Evolutionary conservation across 2,888 invertebrate genomes (phyloP).

Genomic region (Drosophila diplacantha): DNA sequence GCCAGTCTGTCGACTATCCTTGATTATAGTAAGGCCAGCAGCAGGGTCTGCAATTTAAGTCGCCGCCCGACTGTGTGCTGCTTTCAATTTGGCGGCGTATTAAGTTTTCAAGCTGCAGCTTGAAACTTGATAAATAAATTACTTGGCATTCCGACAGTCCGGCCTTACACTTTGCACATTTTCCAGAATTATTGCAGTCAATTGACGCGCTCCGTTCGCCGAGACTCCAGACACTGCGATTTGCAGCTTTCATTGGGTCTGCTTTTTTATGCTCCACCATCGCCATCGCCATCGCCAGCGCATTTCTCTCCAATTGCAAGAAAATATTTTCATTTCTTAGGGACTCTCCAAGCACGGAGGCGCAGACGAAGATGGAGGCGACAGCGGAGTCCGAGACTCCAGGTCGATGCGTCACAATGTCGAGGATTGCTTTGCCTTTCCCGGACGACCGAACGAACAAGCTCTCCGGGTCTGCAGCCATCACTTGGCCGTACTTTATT

Average conservation of each 20-base stretch:
- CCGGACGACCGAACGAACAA: conserved; percentile 2
- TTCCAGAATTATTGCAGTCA: conserved; percentile 71
- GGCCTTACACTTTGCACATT: conserved; percentile 66
- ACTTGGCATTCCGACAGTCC: conserved; percentile 54
- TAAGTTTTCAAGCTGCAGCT: conserved; percentile 72
- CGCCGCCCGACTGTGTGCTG: conserved; percentile 25
- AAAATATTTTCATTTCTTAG: conserved; percentile 60
- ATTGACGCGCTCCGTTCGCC: conserved; percentile 57
- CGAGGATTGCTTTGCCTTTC: conserved; percentile 9
- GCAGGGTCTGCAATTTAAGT: conserved; percentile 16
- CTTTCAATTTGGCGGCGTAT: conserved; percentile 69
- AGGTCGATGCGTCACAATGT: conserved; percentile 26
- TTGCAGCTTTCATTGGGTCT: conserved; percentile 43
- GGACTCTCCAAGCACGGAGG: conserved; percentile 10
- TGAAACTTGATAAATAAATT: conserved; percentile 74
- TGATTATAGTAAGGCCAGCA: conserved; percentile 5
- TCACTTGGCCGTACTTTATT: conserved; percentile 41
- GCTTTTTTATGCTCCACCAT: conserved; percentile 21
- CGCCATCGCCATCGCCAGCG: conserved; percentile 2
- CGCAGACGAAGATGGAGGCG: neutral
- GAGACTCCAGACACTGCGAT: conserved; percentile 38
- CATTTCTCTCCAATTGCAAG: conserved; percentile 39
- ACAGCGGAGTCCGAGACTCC: conserved; percentile 5
- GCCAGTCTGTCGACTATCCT: neutral
- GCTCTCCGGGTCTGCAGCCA: conserved; percentile 13